Evolutionary conservation across 1,140 invertebrate species (phyloP), one percentile per base, ranked within the genome.

Genomic region (Semibalanus balanoides): DNA sequence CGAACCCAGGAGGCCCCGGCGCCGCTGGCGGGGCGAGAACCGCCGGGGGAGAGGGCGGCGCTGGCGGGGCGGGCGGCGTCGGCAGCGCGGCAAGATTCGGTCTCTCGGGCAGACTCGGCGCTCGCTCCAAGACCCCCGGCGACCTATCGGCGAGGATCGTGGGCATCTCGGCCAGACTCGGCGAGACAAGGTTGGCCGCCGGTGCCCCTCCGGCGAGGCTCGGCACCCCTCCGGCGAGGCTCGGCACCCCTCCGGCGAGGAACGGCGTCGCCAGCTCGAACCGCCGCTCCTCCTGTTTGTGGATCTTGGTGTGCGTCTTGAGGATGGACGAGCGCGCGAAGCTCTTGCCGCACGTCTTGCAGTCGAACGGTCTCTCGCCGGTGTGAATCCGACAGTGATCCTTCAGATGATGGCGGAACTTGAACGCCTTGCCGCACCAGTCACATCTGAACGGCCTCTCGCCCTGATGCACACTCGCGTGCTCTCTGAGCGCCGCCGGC

Each of bases 321-420:
- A 72, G 19, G 70, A 72, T 72, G 70, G 70, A 72, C 28, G 70
- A 72, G n/a, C 70, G n/a, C n/a, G 70, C 70, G 29, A 72, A 72
- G 3, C 25, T 72, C 70, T 72, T 72, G 0, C n/a, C n/a, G 28
- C 70, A 72, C 0, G 29, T 30, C 3, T 28, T 28, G n/a, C 70
- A 72, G 25, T 72, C 70, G 28, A 72, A 72, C 0, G 70, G 70
- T 14, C 70, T 17, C 29, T 72, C 70, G 25, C 70, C 70, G 70
- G 70, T 72, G 70, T 72, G 70, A 19, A 72, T 72, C 1, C 70
- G 70, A 29, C 29, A 29, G 70, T 72, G 70, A 27, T 72, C 70
- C 19, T 72, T 72, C 3, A 72, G 70, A 29, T 72, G 70, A n/a
- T 72, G 70, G 0, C 70, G 70, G 29, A 72, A 72, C 28, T 72